phyloP scores from a whole-genome alignment of 2,113 vertebrate species.

The Pterocles orientalis region DNA sequence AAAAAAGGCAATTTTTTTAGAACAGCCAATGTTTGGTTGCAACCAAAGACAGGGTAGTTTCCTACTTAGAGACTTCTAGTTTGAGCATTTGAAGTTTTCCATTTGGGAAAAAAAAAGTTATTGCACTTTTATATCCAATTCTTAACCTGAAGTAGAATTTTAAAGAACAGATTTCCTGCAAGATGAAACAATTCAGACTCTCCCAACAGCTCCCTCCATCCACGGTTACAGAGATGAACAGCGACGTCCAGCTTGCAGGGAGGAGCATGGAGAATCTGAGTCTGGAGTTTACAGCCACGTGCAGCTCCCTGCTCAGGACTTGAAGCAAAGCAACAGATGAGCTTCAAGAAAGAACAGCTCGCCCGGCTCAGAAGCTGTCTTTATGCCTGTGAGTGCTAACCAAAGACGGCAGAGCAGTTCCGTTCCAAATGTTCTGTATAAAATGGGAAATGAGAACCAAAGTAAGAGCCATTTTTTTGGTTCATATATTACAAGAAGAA shows the following conservation, averaged over 20 bases:
- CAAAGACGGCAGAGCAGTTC: not conserved
- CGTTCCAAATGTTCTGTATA: constrained; percentile 33
- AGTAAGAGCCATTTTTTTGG: constrained; percentile 6
- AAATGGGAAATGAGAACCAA: constrained; percentile 43
- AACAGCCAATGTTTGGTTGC: not conserved
- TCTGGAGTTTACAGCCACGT: not conserved
- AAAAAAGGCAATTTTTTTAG: not conserved
- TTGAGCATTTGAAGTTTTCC: not conserved
- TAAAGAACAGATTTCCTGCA: not conserved
- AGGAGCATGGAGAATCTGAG: not conserved
- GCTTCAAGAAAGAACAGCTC: not conserved
- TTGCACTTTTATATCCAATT: not conserved
- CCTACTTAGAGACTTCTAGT: not conserved
- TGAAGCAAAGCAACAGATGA: not conserved
- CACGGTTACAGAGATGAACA: not conserved
- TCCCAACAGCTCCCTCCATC: not conserved
- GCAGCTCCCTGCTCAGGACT: not conserved
- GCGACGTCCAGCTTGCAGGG: not conserved
- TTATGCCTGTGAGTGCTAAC: not conserved
- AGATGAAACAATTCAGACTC: not conserved
- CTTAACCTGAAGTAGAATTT: not conserved
- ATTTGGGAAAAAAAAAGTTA: fast-evolving
- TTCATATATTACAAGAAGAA: constrained; percentile 32
- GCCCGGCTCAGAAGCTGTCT: not conserved
- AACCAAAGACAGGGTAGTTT: not conserved